Conservation (phyloP, 2,888 invertebrate species). For the Augiades crinisus region DNA sequence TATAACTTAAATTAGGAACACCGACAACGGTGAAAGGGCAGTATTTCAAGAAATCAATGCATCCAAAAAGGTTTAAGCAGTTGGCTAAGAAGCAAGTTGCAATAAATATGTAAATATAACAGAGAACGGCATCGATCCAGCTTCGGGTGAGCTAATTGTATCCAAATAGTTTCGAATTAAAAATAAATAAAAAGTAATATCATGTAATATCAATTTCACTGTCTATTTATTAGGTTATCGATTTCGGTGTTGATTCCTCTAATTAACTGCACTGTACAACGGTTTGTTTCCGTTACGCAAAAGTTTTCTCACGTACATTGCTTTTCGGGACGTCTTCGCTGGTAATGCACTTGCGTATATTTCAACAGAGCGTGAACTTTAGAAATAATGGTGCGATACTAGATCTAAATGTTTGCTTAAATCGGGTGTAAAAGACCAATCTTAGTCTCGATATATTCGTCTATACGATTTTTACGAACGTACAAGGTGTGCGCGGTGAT, state of each 20-base stretch:
- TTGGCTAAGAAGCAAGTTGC: slow-evolving; percentile 67
- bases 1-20: slow-evolving; percentile 17
- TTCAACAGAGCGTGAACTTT: neutral
- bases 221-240: slow-evolving; percentile 77
- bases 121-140: slow-evolving; percentile 59
- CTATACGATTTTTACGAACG: no score
- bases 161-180: slow-evolving; percentile 77
- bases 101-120: slow-evolving; percentile 78
- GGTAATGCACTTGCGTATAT: neutral
- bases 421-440: no score
- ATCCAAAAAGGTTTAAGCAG: slow-evolving; percentile 18
- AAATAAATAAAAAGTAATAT: slow-evolving; percentile 57
- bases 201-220: slow-evolving; percentile 79
- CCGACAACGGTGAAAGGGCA: slow-evolving; percentile 18
- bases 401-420: neutral
- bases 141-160: slow-evolving; percentile 61
- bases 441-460: no score
- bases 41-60: slow-evolving; percentile 20
- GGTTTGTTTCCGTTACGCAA: slow-evolving; percentile 64
- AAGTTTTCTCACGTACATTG: neutral
- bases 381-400: no score
- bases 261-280: slow-evolving; percentile 51
- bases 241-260: slow-evolving; percentile 81
- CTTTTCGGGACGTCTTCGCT: neutral
- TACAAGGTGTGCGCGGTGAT: no score